These are phyloP conservation scores for Lathamus discolor DNA, from an alignment of 2,113 vertebrate genomes.

Conservation along the genomic window DNA sequence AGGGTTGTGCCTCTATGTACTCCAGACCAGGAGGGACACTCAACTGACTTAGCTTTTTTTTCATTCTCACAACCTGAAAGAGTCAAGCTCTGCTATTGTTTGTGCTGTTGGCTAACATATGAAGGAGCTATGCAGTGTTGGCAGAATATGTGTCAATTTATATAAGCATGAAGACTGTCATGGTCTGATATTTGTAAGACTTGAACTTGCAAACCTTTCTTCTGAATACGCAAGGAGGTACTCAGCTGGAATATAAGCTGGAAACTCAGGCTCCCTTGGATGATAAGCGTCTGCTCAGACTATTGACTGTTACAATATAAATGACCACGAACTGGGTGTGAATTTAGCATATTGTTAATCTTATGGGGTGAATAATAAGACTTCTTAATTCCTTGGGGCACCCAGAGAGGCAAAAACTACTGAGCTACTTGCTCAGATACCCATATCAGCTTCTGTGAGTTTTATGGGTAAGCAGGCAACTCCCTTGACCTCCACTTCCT, in stretches of 20 bases:
- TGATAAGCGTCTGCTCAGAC: neutral
- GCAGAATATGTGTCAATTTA: neutral
- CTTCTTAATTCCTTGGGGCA: neutral
- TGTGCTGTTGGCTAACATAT: neutral
- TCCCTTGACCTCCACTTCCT: neutral
- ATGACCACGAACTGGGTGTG: neutral
- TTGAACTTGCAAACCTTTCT: neutral
- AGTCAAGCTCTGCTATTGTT: neutral
- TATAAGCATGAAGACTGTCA: neutral
- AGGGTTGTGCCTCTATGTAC: neutral
- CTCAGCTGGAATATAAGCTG: neutral
- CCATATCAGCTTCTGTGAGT: neutral
- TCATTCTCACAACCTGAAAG: neutral
- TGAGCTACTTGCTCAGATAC: neutral
- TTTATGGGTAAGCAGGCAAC: rapidly evolving
- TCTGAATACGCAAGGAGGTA: neutral
- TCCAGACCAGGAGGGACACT: neutral
- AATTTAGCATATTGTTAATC: neutral
- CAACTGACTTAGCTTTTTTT: neutral
- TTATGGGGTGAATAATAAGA: neutral
- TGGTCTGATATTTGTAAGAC: neutral
- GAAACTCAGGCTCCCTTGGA: neutral
- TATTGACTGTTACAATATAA: neutral
- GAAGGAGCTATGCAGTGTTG: neutral
- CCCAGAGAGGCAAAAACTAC: neutral